phyloP scores from a whole-genome alignment of 2,888 invertebrate species.

The Sussaba pulchella region DNA sequence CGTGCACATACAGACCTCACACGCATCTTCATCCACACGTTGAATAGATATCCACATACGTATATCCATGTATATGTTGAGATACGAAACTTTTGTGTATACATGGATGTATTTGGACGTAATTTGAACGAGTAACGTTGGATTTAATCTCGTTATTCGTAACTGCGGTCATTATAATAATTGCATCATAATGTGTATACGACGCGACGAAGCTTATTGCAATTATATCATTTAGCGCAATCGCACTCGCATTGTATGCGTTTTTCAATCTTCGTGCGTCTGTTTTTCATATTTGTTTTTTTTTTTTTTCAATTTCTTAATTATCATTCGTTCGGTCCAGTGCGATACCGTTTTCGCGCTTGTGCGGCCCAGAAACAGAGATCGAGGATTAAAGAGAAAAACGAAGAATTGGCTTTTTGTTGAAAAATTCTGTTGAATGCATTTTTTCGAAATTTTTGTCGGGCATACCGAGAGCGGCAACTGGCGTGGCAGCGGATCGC shows the following conservation, averaged over 20 bases:
- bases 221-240: slow-evolving; percentile 39
- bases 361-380: neutral
- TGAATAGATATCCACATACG: slow-evolving; percentile 37
- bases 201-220: slow-evolving; percentile 59
- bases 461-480: slow-evolving; percentile 6
- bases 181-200: slow-evolving; percentile 45
- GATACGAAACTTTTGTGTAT: slow-evolving; percentile 6
- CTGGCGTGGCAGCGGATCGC: slow-evolving; percentile 39
- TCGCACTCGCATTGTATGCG: slow-evolving; percentile 29
- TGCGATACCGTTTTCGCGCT: slow-evolving; percentile 40
- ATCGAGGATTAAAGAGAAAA: neutral
- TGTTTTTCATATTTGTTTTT: slow-evolving; percentile 16
- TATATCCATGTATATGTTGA: slow-evolving; percentile 40
- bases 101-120: slow-evolving; percentile 50
- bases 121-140: slow-evolving; percentile 48
- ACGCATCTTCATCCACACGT: slow-evolving; percentile 26
- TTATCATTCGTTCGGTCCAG: neutral
- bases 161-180: slow-evolving; percentile 50
- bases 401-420: neutral
- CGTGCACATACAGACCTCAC: slow-evolving; percentile 71
- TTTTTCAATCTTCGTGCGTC: neutral
- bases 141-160: slow-evolving; percentile 49
- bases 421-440: neutral
- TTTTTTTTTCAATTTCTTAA: neutral
- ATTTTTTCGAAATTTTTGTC: neutral